Evolutionary conservation across 64 coral and sea anemone species (phyloP), one percentile per base, ranked within the genome.

Genomic region (Dendrophyllia cribrosa): DNA sequence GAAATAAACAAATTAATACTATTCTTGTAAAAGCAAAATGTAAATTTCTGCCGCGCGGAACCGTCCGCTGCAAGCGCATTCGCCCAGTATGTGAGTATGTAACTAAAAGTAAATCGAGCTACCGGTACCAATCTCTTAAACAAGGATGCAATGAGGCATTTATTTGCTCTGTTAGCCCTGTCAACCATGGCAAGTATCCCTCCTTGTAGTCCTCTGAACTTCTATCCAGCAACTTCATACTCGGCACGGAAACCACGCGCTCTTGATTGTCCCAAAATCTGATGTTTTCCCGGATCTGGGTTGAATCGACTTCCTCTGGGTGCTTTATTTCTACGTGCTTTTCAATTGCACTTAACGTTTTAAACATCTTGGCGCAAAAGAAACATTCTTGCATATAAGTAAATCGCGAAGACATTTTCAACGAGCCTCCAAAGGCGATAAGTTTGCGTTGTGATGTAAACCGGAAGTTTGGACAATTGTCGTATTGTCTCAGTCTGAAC

Each of bases 91-190:
- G 6, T 8, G 11, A 55, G 52, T 55, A 11, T 55, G 52, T 1
- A 34, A 34, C 34, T 11, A 6, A 11, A 11, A 55, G 52, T 63
- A 20, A 63, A 63, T 63, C 4, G 34, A 34, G 34, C 34, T 34
- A 34, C 0, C 60, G 16, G 60, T 63, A 63, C 13, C 13, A 63
- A 63, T 5, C 60, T 63, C 60, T 7, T 20, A 63, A 19, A 63
- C 60, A 63, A 12, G 60, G 60, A 63, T 63, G 60, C 13, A 63
- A 63, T 17, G 60, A 63, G 60, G n/a, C 71, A 34, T 74, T 34
- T 81, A n/a, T 81, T 62, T 81, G 78, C n/a, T 81, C 78, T n/a
- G 78, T 59, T 60, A 81, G 46, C 20, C 25, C 50, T 81, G 78
- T 51, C 56, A 81, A 59, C 55, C 56, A 81, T 77, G 44, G 47